A percentile compares a stretch with the other conserved stretches of the same genome.
phyloP scores from a whole-genome alignment of 2,113 vertebrate species.

The Gopherus flavomarginatus region DNA sequence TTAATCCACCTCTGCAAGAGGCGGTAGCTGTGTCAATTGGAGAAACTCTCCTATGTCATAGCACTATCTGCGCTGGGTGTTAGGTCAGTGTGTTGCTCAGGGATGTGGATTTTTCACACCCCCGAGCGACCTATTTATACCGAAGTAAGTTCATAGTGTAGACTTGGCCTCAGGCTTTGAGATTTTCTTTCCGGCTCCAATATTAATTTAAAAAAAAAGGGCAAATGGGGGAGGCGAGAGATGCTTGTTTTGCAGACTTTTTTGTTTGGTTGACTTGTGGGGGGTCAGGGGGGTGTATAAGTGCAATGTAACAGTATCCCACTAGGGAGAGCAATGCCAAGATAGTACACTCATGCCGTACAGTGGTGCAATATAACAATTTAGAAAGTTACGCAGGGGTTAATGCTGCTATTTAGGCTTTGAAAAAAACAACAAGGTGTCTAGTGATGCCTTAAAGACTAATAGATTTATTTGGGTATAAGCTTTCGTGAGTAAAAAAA shows the following conservation, averaged over 20 bases:
- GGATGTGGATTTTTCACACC: not conserved
- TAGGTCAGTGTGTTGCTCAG: not conserved
- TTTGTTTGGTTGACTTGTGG: accelerated
- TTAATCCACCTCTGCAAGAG: not conserved
- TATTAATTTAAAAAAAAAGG: not conserved
- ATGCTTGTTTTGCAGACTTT: not conserved
- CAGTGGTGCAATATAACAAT: accelerated
- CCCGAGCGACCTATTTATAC: not conserved
- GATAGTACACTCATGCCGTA: accelerated
- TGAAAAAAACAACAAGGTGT: not conserved
- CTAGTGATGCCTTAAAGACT: too few relatives aligned
- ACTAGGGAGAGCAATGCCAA: accelerated
- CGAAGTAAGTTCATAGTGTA: not conserved
- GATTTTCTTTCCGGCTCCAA: not conserved
- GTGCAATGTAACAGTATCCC: not conserved
- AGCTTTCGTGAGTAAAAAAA: too few relatives aligned
- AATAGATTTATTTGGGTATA: too few relatives aligned
- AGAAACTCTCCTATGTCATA: not conserved
- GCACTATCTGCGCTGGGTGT: not conserved
- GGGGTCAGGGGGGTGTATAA: accelerated
- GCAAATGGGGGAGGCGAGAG: not conserved
- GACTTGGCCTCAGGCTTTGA: not conserved
- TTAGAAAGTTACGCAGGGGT: accelerated
- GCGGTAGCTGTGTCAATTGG: too few relatives aligned
- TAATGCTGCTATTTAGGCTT: not conserved